These are phyloP conservation scores for Tenthredo distinguenda DNA, from an alignment of 2,888 invertebrate species.

Conservation along the genomic window DNA sequence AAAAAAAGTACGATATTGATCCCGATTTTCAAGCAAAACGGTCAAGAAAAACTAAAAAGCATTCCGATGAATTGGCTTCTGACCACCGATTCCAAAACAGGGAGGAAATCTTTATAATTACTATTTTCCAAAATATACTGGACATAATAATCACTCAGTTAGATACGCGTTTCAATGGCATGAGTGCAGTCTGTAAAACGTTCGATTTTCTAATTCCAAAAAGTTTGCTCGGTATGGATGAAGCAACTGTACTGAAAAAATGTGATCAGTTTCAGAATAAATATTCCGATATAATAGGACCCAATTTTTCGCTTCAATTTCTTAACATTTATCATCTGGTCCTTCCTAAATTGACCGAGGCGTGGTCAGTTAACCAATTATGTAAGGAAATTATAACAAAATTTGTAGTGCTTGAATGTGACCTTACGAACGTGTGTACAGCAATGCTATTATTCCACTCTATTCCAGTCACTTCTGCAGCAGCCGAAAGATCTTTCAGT, in stretches of 20 bases:
- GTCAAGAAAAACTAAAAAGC: constrained; percentile 64
- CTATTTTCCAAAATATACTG: constrained; percentile 65
- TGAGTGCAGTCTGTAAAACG: constrained; percentile 64
- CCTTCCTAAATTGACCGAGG: constrained; percentile 59
- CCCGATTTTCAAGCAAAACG: constrained; percentile 58
- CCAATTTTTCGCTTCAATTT: constrained; percentile 64
- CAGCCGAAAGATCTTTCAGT: no score
- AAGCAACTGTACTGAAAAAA: constrained; percentile 57
- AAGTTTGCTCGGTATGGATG: constrained; percentile 59
- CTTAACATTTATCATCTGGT: constrained; percentile 63
- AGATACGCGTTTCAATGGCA: constrained; percentile 64
- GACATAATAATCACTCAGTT: constrained; percentile 64
- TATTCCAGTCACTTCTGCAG: no score
- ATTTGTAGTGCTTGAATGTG: no score
- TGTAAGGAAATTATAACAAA: constrained; percentile 62
- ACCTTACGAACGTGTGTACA: no score
- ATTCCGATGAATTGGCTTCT: constrained; percentile 61
- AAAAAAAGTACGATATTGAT: constrained; percentile 61
- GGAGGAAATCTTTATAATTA: constrained; percentile 56
- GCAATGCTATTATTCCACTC: no score
- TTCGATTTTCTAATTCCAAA: constrained; percentile 65
- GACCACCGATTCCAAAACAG: constrained; percentile 58
- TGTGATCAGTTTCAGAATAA: no score
- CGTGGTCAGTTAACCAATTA: constrained; percentile 59
- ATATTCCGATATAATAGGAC: no score